A percentile compares a stretch with the other conserved stretches of the same genome.
Evolutionary conservation across 2,113 vertebrate genomes (phyloP).

Genomic region (Lepus americanus): DNA sequence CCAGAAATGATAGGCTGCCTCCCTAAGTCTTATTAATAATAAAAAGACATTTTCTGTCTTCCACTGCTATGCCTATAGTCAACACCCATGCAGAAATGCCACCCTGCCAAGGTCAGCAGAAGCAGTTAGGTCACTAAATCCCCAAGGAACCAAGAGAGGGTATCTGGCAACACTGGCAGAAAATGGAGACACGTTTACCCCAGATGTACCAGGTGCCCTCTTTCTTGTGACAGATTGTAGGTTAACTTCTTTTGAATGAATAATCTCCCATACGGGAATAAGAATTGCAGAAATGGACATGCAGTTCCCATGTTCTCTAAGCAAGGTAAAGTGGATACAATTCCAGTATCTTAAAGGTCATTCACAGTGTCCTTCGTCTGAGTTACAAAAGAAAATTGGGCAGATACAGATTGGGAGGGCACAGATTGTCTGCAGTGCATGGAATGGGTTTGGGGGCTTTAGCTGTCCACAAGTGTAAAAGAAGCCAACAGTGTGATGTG

Average conservation of each 20-base stretch:
- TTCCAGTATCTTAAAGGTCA: slow-evolving; percentile 43
- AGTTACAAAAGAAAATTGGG: not conserved
- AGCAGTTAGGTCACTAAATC: not conserved
- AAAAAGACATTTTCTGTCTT: slow-evolving; percentile 64
- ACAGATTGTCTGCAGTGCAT: slow-evolving; percentile 27
- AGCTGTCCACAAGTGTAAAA: not conserved
- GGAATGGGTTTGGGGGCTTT: not conserved
- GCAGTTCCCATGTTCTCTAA: not conserved
- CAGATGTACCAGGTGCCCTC: not conserved
- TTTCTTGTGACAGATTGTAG: not conserved
- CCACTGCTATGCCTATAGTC: not conserved
- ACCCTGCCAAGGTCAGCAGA: slow-evolving; percentile 66
- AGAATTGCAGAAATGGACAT: slow-evolving; percentile 30
- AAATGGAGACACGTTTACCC: not conserved
- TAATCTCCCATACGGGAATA: slow-evolving; percentile 20
- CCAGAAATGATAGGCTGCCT: slow-evolving; percentile 81
- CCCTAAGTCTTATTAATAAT: slow-evolving; percentile 79
- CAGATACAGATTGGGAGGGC: not conserved
- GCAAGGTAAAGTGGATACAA: not conserved
- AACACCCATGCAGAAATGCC: not conserved
- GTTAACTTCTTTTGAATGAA: slow-evolving; percentile 57
- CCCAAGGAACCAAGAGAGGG: slow-evolving; percentile 18
- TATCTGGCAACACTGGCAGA: not conserved
- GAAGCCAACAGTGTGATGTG: not conserved
- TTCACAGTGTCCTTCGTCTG: not conserved